These are phyloP conservation scores for Junonia oenone DNA, from an alignment of 2,888 invertebrate species.

Conservation along the genomic window DNA sequence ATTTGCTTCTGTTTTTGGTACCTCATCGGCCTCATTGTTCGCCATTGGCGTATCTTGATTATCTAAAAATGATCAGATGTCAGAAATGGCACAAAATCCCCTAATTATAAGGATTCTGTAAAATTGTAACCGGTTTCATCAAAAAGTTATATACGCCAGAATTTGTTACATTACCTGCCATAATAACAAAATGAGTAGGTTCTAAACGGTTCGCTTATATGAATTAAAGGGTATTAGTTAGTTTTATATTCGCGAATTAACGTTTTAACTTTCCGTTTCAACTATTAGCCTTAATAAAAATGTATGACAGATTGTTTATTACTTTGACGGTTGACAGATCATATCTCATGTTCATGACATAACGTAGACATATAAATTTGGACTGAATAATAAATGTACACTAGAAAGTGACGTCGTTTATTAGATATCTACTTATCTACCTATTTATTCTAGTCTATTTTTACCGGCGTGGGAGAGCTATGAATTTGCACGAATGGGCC, in stretches of 20 bases:
- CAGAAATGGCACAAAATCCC: not conserved
- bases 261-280: not conserved
- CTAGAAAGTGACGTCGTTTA: too few relatives aligned
- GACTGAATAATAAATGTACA: too few relatives aligned
- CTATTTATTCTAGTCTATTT: too few relatives aligned
- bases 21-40: conserved; percentile 37
- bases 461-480: too few relatives aligned
- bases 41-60: conserved; percentile 41
- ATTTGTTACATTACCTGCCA: conserved; percentile 23
- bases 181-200: not conserved
- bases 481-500: too few relatives aligned
- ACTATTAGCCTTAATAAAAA: not conserved
- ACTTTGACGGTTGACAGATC: not conserved
- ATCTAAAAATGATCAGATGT: conserved; percentile 34
- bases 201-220: too few relatives aligned
- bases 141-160: not conserved
- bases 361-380: too few relatives aligned
- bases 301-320: not conserved
- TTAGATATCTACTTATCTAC: too few relatives aligned
- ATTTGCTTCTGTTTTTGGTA: conserved; percentile 30
- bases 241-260: not conserved
- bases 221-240: not conserved
- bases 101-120: too few relatives aligned
- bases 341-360: not conserved
- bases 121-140: not conserved